A percentile compares a stretch with the other conserved stretches of the same genome.
Evolutionary conservation across 2,888 invertebrate species (phyloP).

Genomic region (Drosophila recens): DNA sequence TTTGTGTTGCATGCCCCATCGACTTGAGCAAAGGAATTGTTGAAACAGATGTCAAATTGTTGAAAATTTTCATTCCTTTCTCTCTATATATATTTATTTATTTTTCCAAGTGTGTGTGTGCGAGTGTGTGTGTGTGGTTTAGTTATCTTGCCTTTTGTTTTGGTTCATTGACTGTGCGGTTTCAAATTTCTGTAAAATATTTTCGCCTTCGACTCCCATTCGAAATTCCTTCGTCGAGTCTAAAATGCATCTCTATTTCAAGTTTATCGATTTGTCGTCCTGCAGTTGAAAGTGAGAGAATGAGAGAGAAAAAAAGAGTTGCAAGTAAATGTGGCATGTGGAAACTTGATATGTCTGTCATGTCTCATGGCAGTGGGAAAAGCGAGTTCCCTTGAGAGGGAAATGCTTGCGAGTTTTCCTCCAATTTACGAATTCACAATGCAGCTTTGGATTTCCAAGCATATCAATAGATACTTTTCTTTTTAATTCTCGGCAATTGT

Average conservation of each 20-base stretch:
- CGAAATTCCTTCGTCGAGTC: conserved; percentile 3
- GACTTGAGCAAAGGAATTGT: conserved; percentile 52
- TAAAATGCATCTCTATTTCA: conserved; percentile 46
- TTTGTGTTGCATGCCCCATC: conserved; percentile 56
- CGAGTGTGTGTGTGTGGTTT: background rate
- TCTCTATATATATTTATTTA: conserved; percentile 28
- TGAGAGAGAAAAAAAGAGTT: conserved; percentile 6
- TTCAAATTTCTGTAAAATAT: conserved; percentile 69
- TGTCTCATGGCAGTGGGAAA: background rate
- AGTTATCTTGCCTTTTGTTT: conserved; percentile 52
- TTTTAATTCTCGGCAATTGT: background rate
- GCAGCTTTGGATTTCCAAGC: background rate
- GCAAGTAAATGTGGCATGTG: conserved; percentile 27
- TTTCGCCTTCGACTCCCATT: conserved; percentile 15
- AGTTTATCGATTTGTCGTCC: conserved; percentile 45
- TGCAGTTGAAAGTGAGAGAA: conserved; percentile 1
- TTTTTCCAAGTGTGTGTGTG: conserved; percentile 30
- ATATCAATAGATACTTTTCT: background rate
- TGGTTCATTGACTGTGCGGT: conserved; percentile 78
- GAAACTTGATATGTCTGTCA: conserved; percentile 42
- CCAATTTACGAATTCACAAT: conserved; percentile 2
- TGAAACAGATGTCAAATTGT: conserved; percentile 80
- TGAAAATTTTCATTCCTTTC: conserved; percentile 50
- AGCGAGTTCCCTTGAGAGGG: background rate
- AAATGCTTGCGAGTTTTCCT: background rate